Percentiles rank a stretch among this genome's conserved stretches.
These are phyloP conservation scores for Lagopus leucura DNA, from an alignment of 2,113 vertebrate genomes.

Conservation along the genomic window DNA sequence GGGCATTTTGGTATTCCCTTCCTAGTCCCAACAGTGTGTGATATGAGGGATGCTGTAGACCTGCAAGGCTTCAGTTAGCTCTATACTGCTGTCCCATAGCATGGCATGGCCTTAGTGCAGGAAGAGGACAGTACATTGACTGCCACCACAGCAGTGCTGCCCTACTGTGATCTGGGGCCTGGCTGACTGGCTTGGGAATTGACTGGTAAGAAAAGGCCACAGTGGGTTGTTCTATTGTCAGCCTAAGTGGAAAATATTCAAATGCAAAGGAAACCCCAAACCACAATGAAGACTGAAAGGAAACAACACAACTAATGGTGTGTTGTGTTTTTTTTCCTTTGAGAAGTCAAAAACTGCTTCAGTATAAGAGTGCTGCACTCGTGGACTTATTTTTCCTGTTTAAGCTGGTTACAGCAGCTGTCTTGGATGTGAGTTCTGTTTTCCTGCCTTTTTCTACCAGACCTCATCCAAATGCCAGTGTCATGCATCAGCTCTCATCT, in stretches of 20 bases:
- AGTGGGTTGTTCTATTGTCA: background rate
- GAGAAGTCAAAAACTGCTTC: background rate
- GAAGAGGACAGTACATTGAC: background rate
- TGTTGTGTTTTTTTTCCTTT: background rate
- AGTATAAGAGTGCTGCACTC: background rate
- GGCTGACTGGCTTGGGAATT: accelerated
- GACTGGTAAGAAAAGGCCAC: background rate
- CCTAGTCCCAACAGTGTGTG: accelerated
- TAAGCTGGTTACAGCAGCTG: background rate
- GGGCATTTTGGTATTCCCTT: background rate
- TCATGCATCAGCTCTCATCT: background rate
- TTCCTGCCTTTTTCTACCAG: background rate
- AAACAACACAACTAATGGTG: background rate
- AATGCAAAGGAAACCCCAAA: background rate
- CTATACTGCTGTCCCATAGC: background rate
- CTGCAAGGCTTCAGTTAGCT: background rate
- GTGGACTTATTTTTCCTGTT: background rate
- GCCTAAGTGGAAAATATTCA: constrained; percentile 15
- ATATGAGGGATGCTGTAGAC: background rate
- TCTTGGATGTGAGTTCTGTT: background rate
- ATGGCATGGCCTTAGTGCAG: background rate
- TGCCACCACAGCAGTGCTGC: background rate
- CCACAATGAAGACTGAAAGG: background rate
- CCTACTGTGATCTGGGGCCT: background rate
- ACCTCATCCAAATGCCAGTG: background rate